Conservation (phyloP, 2,113 vertebrate species). For the Willisornis vidua region DNA sequence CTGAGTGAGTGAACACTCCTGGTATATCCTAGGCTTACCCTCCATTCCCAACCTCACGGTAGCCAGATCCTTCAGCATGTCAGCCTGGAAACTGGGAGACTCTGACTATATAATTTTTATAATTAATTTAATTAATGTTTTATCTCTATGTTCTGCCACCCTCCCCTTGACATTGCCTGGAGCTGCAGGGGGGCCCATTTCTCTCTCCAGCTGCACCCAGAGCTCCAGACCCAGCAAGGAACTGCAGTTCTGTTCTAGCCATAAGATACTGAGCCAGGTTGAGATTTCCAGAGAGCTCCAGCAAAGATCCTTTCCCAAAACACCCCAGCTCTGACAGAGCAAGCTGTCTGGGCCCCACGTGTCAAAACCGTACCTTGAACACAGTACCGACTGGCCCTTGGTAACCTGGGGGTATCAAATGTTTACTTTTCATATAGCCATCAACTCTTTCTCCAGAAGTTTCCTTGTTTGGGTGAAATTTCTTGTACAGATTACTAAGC, state of each 20-base stretch:
- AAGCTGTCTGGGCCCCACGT: not conserved
- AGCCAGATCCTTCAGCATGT: not conserved
- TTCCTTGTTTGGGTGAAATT: not conserved
- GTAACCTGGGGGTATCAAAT: not conserved
- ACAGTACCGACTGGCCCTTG: not conserved
- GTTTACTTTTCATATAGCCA: not conserved
- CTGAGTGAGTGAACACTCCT: not conserved
- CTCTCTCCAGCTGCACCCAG: not conserved
- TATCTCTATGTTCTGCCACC: not conserved
- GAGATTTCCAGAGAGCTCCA: not conserved
- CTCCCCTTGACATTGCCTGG: not conserved
- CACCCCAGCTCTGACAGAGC: not conserved
- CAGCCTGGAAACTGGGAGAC: not conserved
- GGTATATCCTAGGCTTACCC: not conserved
- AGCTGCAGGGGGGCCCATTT: not conserved
- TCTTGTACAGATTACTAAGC: not conserved
- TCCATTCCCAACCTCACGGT: fast-evolving
- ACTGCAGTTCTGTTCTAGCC: not conserved
- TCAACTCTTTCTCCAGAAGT: not conserved
- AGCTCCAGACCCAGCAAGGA: not conserved
- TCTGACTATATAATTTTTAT: fast-evolving
- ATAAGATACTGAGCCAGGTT: not conserved
- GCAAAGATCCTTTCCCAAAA: not conserved
- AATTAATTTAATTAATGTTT: not conserved
- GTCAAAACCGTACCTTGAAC: not conserved